These are phyloP conservation scores for Leucoraja erinaceus DNA, from an alignment of 2,113 vertebrate genomes.

Conservation along the genomic window DNA sequence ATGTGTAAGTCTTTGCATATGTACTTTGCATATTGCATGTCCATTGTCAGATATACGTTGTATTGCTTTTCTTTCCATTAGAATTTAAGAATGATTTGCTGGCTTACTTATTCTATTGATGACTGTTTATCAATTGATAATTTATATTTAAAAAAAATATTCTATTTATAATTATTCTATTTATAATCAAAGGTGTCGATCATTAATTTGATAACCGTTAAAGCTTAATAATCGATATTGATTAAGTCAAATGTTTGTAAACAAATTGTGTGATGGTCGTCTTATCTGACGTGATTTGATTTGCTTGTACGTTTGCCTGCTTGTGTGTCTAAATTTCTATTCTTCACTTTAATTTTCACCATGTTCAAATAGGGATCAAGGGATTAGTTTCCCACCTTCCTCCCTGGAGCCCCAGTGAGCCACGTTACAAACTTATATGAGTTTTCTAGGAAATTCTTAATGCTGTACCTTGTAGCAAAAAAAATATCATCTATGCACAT, in stretches of 20 bases:
- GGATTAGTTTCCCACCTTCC: neutral
- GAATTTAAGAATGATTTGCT: neutral
- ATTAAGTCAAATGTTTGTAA: neutral
- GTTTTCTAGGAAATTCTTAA: neutral
- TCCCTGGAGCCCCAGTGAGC: neutral
- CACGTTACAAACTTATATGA: neutral
- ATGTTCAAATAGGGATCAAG: neutral
- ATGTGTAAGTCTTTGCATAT: slow-evolving; percentile 76
- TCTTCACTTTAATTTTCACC: neutral
- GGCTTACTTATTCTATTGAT: neutral
- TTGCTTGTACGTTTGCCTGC: neutral
- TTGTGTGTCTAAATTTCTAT: neutral
- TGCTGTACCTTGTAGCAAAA: neutral
- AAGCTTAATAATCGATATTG: neutral
- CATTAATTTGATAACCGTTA: neutral
- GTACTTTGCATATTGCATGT: neutral
- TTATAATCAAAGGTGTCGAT: neutral
- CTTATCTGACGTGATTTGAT: neutral
- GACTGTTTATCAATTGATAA: too few species aligned
- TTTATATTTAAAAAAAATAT: too few species aligned
- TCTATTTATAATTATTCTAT: too few species aligned
- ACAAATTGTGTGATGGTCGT: neutral
- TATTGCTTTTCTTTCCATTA: neutral
- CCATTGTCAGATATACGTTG: neutral
- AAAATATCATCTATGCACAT: neutral